These are phyloP conservation scores for Lutjanus campechanus DNA, from an alignment of 2,797 vertebrate genomes.

Conservation along the genomic window DNA sequence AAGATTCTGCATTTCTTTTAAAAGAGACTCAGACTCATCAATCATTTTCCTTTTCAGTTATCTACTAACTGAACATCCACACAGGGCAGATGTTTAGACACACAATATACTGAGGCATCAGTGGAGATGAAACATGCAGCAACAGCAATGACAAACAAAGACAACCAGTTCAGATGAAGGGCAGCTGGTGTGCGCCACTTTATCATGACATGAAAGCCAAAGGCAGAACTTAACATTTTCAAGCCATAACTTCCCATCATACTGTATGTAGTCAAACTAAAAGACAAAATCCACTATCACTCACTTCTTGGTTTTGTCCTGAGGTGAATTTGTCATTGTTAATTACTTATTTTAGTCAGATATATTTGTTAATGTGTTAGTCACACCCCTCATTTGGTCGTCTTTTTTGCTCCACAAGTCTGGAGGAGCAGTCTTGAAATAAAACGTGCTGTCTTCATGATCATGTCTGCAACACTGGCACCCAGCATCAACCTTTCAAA, in stretches of 20 bases:
- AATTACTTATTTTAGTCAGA: slow-evolving; percentile 22
- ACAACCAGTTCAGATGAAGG: slow-evolving; percentile 53
- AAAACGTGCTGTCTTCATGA: background rate
- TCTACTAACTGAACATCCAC: slow-evolving; percentile 30
- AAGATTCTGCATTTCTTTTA: slow-evolving; percentile 20
- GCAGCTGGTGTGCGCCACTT: slow-evolving; percentile 43
- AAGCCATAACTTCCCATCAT: slow-evolving; percentile 44
- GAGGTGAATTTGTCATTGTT: slow-evolving; percentile 39
- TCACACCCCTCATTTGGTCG: slow-evolving; percentile 18
- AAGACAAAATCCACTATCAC: slow-evolving; percentile 27
- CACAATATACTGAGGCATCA: slow-evolving; percentile 10
- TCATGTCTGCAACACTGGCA: background rate
- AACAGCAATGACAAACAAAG: slow-evolving; percentile 47
- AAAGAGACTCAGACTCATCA: slow-evolving; percentile 29
- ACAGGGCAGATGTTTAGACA: slow-evolving; percentile 35
- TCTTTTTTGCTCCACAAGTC: background rate
- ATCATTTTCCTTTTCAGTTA: slow-evolving; percentile 46
- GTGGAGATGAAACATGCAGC: slow-evolving; percentile 8
- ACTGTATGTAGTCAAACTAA: slow-evolving; percentile 26
- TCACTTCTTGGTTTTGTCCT: slow-evolving; percentile 42
- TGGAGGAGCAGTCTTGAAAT: slow-evolving; percentile 7
- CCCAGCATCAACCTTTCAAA: background rate
- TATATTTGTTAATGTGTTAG: slow-evolving; percentile 23
- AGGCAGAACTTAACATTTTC: slow-evolving; percentile 58
- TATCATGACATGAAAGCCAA: slow-evolving; percentile 50